Base-by-base conservation (phyloP, 1,140 invertebrate species). In the Tetramorium parvispinum region DNA sequence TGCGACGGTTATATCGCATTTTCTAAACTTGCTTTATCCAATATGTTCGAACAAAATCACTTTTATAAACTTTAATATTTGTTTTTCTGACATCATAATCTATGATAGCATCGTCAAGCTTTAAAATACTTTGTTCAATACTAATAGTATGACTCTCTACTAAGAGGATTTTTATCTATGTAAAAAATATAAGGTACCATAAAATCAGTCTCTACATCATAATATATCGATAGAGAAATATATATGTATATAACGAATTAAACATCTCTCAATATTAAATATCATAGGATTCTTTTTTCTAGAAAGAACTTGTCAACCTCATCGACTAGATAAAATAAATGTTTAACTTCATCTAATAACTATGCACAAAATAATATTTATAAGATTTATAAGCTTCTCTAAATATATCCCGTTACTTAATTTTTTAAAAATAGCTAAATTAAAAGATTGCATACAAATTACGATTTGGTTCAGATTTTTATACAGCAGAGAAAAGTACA, bases 131-230 rank as follows among this genome's bases (percentile, higher is more conserved):
- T 49, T 43, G 18, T 81, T 43, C 18, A 57, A 55, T 81, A 81
- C 1, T 81, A 81, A 8, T 13, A 57, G 18, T 70, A 82, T 7
- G 18, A 61, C 0, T 16, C 11, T 32, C 24, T 70, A 53, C 24
- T 32, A 13, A n/a, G n/a, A n/a, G 37, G 7, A 61, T 59, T 83
- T 49, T 59, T 21, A 82, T 46, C 51, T 73, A 49, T 49, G n/a
- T 75, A 59, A 18, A 21, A 75, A 11, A 46, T 49, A 59, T 61
- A 24, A 71, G 24, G 24, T 73, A 83, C 32, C 11, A 55, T 59
- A 59, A 83, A 83, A 59, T 83, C 79, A 73, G 53, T 83, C 66
- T 82, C 21, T 73, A 59, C 24, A 81, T 70, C 1, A 59, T 10
- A 71, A 59, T 10, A 71, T 49, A 75, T 73, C 18, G 2, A 75